Evolutionary conservation across 2,797 vertebrate genomes (phyloP), one percentile per base, ranked within the genome.

Genomic region (Leptatherina wallacei): DNA sequence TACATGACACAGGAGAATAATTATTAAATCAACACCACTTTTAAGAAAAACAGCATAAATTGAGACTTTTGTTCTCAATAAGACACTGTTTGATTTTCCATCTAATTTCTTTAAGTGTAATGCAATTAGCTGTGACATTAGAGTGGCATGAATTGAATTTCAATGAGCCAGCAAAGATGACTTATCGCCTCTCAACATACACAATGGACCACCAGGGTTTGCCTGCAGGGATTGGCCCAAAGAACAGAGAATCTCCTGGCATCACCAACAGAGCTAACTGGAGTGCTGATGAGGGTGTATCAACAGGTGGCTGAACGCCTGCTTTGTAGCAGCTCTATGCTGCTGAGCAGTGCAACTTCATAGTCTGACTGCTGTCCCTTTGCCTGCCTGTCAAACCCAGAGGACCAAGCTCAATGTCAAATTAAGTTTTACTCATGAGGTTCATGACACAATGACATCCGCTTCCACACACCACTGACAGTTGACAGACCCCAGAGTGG

Each of bases 301-400:
- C 85, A 85, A 84, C 87, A 84, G 85, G 88, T 89, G 86, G 78
- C 83, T 67, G 61, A 62, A 61, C 7, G 70, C 75, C 73, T 18
- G 58, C 71, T 78, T 68, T 29, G 64, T 40, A 36, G 75, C 64
- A 47, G 67, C 74, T 75, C 75, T 27, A 65, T 63, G 62, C 59
- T 51, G 75, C 59, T 3, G 24, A 74, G 78, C 76, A 35, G 7
- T 68, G 52, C 12, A 9, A 75, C 71, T 82, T 85, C 76, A 85
- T 85, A 86, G 79, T 76, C 72, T 7, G 60, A 81, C 81, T 51
- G 73, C 32, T 71, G 76, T 56, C 68, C 60, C n/a, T 69, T 64
- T 69, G 79, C 62, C 69, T 58, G 69, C 71, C 68, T 69, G 61
- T 85, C 82, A 67, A 69, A 73, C 74, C 64, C 76, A 54, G 54